Evolutionary conservation across 2,797 vertebrate genomes (phyloP).

Genomic region (Molossus molossus): DNA sequence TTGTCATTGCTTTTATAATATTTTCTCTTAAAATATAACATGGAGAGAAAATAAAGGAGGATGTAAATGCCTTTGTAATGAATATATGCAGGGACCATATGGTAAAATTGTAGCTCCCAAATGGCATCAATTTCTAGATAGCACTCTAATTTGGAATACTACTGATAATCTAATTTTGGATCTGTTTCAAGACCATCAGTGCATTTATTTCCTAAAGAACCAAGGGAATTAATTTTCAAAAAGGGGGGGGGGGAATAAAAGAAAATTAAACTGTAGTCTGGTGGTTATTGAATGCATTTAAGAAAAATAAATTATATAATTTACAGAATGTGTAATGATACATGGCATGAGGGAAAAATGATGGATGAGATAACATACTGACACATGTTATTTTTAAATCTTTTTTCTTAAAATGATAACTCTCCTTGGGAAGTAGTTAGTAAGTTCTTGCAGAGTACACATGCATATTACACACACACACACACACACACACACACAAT

Average conservation of each 20-base stretch:
- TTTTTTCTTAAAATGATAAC: conserved; percentile 39
- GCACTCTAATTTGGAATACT: conserved; percentile 75
- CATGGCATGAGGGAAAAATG: neutral
- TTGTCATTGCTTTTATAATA: conserved; percentile 75
- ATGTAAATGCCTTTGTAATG: conserved; percentile 75
- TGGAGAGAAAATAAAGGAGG: conserved; percentile 58
- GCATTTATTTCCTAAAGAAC: conserved; percentile 64
- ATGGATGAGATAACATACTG: neutral
- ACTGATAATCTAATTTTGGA: conserved; percentile 71
- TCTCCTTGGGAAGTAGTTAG: neutral
- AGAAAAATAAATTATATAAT: conserved; percentile 62
- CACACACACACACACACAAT: neutral
- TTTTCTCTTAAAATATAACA: conserved; percentile 78
- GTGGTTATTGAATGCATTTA: conserved; percentile 43
- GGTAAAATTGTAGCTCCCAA: conserved; percentile 74
- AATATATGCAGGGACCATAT: conserved; percentile 74
- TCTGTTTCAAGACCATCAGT: conserved; percentile 74
- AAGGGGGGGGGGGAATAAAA: neutral
- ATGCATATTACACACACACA: neutral
- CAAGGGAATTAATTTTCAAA: neutral
- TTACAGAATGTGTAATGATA: neutral
- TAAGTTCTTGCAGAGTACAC: neutral
- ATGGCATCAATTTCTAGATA: conserved; percentile 73
- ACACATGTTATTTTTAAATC: neutral
- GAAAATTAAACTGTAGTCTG: conserved; percentile 2